Percentiles rank a stretch among this genome's conserved stretches.
phyloP scores from a whole-genome alignment of 2,797 vertebrate species.

The Tapera naevia region DNA sequence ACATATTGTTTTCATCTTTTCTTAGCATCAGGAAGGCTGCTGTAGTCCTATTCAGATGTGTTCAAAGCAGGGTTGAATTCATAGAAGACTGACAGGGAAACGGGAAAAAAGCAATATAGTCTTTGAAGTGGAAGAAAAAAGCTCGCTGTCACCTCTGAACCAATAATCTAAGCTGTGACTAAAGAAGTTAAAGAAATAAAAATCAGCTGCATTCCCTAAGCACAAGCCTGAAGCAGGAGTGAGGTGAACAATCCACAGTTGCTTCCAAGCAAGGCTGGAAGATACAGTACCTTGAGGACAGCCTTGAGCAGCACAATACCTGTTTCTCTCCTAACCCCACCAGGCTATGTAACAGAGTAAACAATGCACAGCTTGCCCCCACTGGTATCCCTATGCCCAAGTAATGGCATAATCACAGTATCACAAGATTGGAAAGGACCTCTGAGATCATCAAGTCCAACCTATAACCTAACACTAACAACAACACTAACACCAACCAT shows the following conservation, averaged over 20 bases:
- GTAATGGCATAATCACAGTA: not conserved
- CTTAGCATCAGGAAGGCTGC: not conserved
- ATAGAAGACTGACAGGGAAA: not conserved
- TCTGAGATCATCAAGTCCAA: too few species aligned
- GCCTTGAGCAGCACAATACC: not conserved
- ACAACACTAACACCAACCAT: too few species aligned
- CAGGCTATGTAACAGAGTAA: not conserved
- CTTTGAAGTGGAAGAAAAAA: not conserved
- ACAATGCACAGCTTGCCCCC: not conserved
- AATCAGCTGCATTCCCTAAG: not conserved
- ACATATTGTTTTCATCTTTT: not conserved
- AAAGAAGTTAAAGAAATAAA: not conserved
- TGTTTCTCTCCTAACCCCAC: not conserved
- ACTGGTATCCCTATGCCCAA: not conserved
- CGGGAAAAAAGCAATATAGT: not conserved
- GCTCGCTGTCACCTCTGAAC: not conserved
- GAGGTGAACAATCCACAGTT: not conserved
- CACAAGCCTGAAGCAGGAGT: not conserved
- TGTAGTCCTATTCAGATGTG: not conserved
- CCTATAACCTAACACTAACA: too few species aligned
- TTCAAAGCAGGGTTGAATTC: not conserved
- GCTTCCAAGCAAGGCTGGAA: not conserved
- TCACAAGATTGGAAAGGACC: too few species aligned
- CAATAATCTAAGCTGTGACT: not conserved
- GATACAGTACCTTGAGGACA: not conserved